Conservation (phyloP, 2,113 vertebrate species). For the Toxotes chatareus region DNA sequence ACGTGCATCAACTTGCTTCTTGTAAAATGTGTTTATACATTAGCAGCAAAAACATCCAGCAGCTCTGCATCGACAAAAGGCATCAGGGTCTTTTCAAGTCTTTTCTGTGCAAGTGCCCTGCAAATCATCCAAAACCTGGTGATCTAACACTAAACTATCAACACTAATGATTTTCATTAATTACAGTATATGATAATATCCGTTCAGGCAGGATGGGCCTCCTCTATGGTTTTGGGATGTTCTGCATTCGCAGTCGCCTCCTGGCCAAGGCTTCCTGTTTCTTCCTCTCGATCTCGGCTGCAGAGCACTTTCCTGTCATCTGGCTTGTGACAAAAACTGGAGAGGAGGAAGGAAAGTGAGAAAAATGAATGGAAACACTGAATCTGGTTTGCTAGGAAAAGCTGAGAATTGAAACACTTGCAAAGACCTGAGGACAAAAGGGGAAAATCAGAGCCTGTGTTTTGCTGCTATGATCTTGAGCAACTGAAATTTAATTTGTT, state of each 20-base stretch:
- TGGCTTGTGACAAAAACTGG: conserved; percentile 85
- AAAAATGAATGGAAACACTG: conserved; percentile 20
- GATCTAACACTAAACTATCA: conserved; percentile 14
- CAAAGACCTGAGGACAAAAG: neutral
- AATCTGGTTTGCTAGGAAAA: neutral
- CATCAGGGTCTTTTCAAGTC: neutral
- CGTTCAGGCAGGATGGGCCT: neutral
- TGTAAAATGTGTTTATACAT: neutral
- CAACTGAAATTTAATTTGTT: conserved; percentile 40
- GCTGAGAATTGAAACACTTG: neutral
- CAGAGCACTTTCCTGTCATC: conserved; percentile 86
- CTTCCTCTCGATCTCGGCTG: conserved; percentile 93
- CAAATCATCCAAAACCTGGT: neutral
- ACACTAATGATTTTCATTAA: neutral
- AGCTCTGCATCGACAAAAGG: conserved; percentile 2
- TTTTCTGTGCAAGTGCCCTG: neutral
- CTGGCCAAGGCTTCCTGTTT: conserved; percentile 92
- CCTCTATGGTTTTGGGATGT: conserved; percentile 69
- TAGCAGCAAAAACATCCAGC: conserved; percentile 41
- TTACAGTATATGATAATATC: conserved; percentile 37
- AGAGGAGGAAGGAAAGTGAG: conserved; percentile 64
- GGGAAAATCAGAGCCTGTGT: conserved; percentile 8
- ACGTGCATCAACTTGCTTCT: neutral
- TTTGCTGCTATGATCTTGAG: neutral
- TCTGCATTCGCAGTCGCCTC: conserved; percentile 85